Evolutionary conservation across 2,888 invertebrate genomes (phyloP).

Genomic region (Neoitamus cyanurus): DNA sequence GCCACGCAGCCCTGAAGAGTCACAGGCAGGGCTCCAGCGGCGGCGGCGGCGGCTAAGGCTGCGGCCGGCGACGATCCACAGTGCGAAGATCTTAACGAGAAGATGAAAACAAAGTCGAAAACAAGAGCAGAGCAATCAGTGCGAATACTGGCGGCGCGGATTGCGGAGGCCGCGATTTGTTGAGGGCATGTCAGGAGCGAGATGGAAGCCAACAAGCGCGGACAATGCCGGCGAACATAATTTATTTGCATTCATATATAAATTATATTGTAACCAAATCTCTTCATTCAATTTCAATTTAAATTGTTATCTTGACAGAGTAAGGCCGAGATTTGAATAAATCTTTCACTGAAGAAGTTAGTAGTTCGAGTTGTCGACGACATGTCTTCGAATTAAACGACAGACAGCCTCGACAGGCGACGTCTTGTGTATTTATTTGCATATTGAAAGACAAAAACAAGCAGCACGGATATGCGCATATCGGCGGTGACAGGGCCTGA

Average conservation of each 20-base stretch:
- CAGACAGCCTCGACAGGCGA: slow-evolving; percentile 45
- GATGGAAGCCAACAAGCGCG: slow-evolving; percentile 40
- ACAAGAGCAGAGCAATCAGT: slow-evolving; percentile 42
- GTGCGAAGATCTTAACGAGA: slow-evolving; percentile 41
- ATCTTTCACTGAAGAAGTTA: slow-evolving; percentile 57
- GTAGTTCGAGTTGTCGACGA: slow-evolving; percentile 50
- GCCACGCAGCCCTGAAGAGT: not conserved
- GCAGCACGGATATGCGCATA: slow-evolving; percentile 30
- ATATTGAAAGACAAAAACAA: slow-evolving; percentile 45
- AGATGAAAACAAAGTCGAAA: slow-evolving; percentile 39
- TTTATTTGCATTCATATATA: slow-evolving; percentile 64
- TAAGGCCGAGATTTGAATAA: slow-evolving; percentile 61
- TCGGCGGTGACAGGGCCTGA: slow-evolving; percentile 31
- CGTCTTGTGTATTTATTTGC: slow-evolving; percentile 45
- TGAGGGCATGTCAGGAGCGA: slow-evolving; percentile 39
- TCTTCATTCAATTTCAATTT: slow-evolving; percentile 67
- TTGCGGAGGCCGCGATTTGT: slow-evolving; percentile 40
- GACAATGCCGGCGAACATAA: slow-evolving; percentile 56
- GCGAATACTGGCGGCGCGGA: slow-evolving; percentile 29
- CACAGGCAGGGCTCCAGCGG: not conserved
- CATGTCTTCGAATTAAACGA: slow-evolving; percentile 48
- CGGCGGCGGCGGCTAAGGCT: not conserved
- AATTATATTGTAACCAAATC: slow-evolving; percentile 67
- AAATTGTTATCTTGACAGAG: slow-evolving; percentile 65
- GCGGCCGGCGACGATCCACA: not conserved